Evolutionary conservation across 2,888 invertebrate genomes (phyloP), one percentile per base, ranked within the genome.

Genomic region (Eudasyphora cyanicolor): DNA sequence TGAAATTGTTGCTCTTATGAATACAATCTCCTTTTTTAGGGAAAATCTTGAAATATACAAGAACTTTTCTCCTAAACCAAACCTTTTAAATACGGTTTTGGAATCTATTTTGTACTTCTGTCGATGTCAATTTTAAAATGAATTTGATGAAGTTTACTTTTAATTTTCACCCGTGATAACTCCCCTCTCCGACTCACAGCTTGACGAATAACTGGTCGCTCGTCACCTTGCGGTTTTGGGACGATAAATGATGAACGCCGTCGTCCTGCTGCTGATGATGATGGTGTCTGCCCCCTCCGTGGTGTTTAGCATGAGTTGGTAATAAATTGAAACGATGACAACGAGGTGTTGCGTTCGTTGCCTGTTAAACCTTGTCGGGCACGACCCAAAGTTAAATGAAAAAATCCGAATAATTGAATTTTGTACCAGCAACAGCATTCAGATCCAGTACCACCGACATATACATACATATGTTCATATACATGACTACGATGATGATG

Each of bases 81-180:
- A n/a, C n/a, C n/a, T n/a, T n/a, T n/a, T n/a, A n/a, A n/a, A n/a
- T n/a, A n/a, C n/a, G n/a, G n/a, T n/a, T n/a, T n/a, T n/a, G n/a
- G n/a, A n/a, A n/a, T n/a, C n/a, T n/a, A n/a, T n/a, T 57, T 57
- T 57, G 27, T 57, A n/a, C n/a, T 57, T 57, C 24, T 57, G 57
- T 24, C 14, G 27, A 27, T 27, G 27, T 57, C 27, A 57, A 57
- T 57, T 57, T 57, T 24, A 27, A 67, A 38, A 24, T 10, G 57
- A 67, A 24, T 67, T 67, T 67, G 14, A 67, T 67, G 42, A 67
- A 24, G 67, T 67, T 67, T 67, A 42, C 67, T 42, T 24, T 67
- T 42, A 67, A 67, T 67, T 24, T 14, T 12, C 42, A 42, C 3
- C 21, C 67, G 42, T 38, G 38, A 24, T 7, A 54, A 17, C 49